A percentile compares a stretch with the other conserved stretches of the same genome.
Conservation (phyloP, 1,140 invertebrate genomes). For the Sitobion miscanthi region DNA sequence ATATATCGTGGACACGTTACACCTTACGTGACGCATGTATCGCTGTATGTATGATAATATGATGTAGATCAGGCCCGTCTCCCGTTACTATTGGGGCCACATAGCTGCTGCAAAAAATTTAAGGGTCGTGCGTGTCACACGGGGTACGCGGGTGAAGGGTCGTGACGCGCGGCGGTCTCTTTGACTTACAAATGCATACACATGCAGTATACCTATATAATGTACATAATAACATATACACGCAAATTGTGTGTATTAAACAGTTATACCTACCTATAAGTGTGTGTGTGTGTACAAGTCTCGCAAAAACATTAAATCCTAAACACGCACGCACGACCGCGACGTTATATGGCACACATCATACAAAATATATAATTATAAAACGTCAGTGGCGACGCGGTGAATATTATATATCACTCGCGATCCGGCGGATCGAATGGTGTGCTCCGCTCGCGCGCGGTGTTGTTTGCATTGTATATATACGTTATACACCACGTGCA, state of each 20-base stretch:
- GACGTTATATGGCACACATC: not conserved
- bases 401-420: not conserved
- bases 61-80: not conserved
- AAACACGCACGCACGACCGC: not conserved
- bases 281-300: not conserved
- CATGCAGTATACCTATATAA: too few relatives aligned
- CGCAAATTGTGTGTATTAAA: not conserved
- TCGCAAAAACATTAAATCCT: not conserved
- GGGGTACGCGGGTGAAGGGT: not conserved
- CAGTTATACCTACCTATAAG: not conserved
- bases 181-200: not conserved
- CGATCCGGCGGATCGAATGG: conserved; percentile 26
- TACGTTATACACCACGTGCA: not conserved
- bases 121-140: not conserved
- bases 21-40: not conserved
- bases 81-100: not conserved
- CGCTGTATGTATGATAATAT: not conserved
- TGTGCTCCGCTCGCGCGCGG: not conserved
- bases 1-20: not conserved
- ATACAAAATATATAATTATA: not conserved
- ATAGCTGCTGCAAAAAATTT: not conserved
- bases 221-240: not conserved
- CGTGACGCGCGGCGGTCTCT: not conserved
- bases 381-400: not conserved
- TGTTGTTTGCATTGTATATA: not conserved